phyloP scores from a whole-genome alignment of 2,113 vertebrate genomes.

The Oriolus oriolus region DNA sequence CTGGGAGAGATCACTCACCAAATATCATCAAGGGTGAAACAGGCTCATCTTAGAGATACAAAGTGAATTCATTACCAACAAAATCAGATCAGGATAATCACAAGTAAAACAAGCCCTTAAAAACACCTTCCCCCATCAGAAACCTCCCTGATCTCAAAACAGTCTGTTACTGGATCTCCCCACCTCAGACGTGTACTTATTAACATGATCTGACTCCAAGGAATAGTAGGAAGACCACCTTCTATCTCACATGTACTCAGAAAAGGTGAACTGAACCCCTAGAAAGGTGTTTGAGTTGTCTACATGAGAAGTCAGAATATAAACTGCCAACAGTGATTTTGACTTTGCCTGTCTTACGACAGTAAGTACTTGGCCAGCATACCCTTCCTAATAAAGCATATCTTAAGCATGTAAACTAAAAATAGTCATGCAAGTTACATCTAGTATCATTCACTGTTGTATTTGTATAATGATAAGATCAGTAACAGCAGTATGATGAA shows the following conservation, averaged over 20 bases:
- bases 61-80: not conserved
- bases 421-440: not conserved
- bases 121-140: not conserved
- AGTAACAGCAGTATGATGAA: not conserved
- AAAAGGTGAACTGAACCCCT: not conserved
- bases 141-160: not conserved
- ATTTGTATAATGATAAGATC: not conserved
- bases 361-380: not conserved
- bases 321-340: not conserved
- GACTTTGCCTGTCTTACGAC: not conserved
- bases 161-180: not conserved
- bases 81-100: not conserved
- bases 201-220: not conserved
- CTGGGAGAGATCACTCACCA: not conserved
- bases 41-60: not conserved
- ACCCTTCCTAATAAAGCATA: not conserved
- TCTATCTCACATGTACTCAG: not conserved
- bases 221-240: not conserved
- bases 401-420: not conserved
- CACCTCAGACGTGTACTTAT: not conserved
- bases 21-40: not conserved
- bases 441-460: not conserved
- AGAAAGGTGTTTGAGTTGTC: not conserved
- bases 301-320: not conserved
- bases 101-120: not conserved